Evolutionary conservation across 2,888 invertebrate species (phyloP).

Genomic region (Xiphydria camelus): DNA sequence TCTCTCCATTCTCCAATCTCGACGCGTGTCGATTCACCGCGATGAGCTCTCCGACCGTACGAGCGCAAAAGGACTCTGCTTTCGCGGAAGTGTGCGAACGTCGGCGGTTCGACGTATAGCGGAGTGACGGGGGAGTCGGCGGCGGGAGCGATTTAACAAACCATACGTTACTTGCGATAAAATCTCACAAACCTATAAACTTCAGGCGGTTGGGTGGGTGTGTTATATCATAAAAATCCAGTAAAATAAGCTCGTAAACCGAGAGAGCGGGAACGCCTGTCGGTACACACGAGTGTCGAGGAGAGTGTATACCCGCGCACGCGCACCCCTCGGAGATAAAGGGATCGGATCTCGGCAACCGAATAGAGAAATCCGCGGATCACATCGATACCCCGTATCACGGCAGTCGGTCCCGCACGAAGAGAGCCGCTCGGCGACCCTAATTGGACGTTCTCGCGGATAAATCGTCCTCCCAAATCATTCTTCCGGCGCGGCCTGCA

Average conservation of each 20-base stretch:
- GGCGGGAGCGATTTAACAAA: conserved; percentile 55
- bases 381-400: too few species aligned
- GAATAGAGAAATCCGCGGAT: too few species aligned
- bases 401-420: too few species aligned
- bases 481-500: conserved; percentile 6
- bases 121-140: conserved; percentile 12
- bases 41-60: too few species aligned
- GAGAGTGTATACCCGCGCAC: background rate
- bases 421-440: too few species aligned
- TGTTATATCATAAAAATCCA: conserved; percentile 58
- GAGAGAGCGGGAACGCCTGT: too few species aligned
- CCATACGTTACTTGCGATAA: conserved; percentile 57
- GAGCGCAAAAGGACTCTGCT: conserved; percentile 37
- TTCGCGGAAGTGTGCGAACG: conserved; percentile 20
- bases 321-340: conserved; percentile 12
- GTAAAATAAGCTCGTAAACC: conserved; percentile 57
- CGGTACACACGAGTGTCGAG: too few species aligned
- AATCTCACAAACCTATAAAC: conserved; percentile 57
- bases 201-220: conserved; percentile 47
- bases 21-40: too few species aligned
- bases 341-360: too few species aligned
- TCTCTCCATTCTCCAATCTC: too few species aligned
- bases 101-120: conserved; percentile 20
- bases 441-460: background rate
- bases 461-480: background rate